Evolutionary conservation across 2,113 vertebrate genomes (phyloP).

Genomic region (Oreochromis tanganicae): DNA sequence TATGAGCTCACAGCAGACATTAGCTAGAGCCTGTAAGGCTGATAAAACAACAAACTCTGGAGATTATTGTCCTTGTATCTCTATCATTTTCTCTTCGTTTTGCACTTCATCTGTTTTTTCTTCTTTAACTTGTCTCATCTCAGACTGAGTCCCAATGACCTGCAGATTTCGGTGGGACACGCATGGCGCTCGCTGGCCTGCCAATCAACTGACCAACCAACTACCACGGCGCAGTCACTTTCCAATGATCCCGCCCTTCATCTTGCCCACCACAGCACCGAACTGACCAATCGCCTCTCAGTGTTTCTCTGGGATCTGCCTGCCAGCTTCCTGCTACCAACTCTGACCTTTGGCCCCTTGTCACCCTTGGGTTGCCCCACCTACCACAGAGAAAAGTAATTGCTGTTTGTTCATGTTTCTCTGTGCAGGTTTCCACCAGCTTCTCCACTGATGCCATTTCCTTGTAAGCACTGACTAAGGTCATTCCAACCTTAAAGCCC

Average conservation of each 20-base stretch:
- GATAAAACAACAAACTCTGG: not conserved
- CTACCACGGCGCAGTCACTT: conserved; percentile 76
- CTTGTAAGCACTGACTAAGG: not conserved
- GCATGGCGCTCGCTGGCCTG: conserved; percentile 71
- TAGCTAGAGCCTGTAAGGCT: not conserved
- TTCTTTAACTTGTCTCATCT: conserved; percentile 30
- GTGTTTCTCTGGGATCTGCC: conserved; percentile 73
- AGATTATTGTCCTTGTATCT: not conserved
- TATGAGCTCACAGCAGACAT: not conserved
- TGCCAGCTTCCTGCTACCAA: conserved; percentile 50
- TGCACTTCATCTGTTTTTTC: conserved; percentile 62
- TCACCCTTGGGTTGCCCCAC: conserved; percentile 12
- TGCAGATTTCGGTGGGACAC: conserved; percentile 75
- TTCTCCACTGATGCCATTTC: not conserved
- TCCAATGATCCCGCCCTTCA: conserved; percentile 73
- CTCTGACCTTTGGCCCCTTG: conserved; percentile 37
- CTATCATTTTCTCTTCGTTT: not conserved
- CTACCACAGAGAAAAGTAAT: conserved; percentile 48
- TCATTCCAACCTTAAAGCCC: not conserved
- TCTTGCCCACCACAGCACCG: conserved; percentile 69
- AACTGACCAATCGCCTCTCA: conserved; percentile 61
- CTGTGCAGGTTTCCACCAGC: conserved; percentile 23
- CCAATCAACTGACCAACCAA: conserved; percentile 72
- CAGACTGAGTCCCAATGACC: conserved; percentile 86
- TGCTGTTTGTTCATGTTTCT: conserved; percentile 56